These are phyloP conservation scores for Conomelus anceps DNA, from an alignment of 2,888 invertebrate genomes.

Conservation along the genomic window DNA sequence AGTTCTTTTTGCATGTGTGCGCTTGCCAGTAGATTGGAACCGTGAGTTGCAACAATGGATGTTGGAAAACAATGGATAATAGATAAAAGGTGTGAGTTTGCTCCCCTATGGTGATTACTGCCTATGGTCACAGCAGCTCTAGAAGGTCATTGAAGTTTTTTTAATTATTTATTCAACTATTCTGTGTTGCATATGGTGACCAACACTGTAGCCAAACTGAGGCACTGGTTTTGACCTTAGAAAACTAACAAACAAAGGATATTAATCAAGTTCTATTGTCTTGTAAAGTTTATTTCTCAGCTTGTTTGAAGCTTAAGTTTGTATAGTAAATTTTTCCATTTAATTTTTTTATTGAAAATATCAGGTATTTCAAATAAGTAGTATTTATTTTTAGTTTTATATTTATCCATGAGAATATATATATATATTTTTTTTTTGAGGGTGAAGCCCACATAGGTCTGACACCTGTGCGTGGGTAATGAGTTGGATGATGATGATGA, in stretches of 20 bases:
- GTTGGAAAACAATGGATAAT: neutral
- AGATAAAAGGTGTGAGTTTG: neutral
- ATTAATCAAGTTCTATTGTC: neutral
- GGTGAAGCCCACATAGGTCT: too few relatives aligned
- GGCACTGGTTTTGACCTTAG: neutral
- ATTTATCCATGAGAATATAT: too few relatives aligned
- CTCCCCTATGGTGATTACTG: neutral
- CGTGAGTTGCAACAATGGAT: neutral
- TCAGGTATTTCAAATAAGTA: too few relatives aligned
- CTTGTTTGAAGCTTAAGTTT: neutral
- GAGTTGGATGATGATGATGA: too few relatives aligned
- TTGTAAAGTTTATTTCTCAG: neutral
- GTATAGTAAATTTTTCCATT: neutral
- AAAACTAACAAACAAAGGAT: neutral
- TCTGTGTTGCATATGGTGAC: too few relatives aligned
- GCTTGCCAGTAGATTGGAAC: too few relatives aligned
- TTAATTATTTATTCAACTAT: neutral
- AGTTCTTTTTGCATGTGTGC: neutral
- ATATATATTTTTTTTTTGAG: too few relatives aligned
- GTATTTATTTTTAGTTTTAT: too few relatives aligned
- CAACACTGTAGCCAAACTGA: neutral
- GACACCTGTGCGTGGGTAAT: too few relatives aligned
- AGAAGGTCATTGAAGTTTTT: neutral
- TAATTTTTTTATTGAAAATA: neutral
- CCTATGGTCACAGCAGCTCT: neutral